Conservation (phyloP, 2,113 vertebrate species). For the Leuciscus idus region DNA sequence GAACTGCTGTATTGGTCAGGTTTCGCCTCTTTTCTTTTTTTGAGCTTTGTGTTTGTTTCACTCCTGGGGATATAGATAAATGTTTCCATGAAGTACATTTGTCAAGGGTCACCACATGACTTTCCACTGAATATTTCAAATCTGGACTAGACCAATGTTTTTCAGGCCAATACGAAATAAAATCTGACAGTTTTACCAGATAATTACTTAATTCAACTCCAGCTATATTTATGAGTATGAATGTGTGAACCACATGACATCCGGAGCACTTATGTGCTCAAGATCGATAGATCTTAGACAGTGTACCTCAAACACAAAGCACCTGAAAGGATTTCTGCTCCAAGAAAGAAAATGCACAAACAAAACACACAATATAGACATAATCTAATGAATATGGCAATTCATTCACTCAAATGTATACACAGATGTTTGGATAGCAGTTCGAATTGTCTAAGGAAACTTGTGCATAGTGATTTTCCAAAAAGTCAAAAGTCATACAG, state of each 20-base stretch:
- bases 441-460: no score
- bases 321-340: conserved; percentile 3
- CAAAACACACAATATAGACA: neutral
- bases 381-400: no score
- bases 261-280: neutral
- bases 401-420: no score
- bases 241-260: conserved; percentile 25
- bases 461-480: neutral
- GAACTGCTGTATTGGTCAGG: neutral
- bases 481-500: neutral
- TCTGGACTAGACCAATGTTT: neutral
- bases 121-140: neutral
- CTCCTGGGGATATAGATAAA: conserved; percentile 50
- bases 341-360: conserved; percentile 9
- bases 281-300: conserved; percentile 20
- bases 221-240: neutral
- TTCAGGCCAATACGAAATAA: neutral
- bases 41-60: conserved; percentile 54
- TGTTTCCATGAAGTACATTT: conserved; percentile 45
- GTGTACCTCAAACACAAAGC: neutral
- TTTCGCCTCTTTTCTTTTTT: conserved; percentile 29
- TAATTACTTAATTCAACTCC: conserved; percentile 4
- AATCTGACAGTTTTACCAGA: conserved; percentile 44
- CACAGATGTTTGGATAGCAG: neutral
- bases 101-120: conserved; percentile 41